Evolutionary conservation across 2,888 invertebrate genomes (phyloP).

Genomic region (Sminthurinus aureus): DNA sequence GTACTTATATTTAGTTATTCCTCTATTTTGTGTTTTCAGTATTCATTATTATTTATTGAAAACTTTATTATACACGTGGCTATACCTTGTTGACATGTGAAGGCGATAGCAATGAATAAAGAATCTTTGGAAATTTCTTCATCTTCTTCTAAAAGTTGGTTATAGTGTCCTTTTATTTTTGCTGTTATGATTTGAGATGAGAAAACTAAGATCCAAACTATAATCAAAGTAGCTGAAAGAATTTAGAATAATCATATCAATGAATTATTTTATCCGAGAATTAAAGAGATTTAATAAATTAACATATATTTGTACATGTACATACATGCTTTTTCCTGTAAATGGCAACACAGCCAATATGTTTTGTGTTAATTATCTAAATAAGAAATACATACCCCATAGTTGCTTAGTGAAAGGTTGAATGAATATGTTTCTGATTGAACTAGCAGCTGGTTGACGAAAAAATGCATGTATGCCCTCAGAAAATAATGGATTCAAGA

Average conservation of each 20-base stretch:
- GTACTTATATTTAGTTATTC: no score
- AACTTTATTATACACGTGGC: neutral
- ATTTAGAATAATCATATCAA: no score
- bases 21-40: no score
- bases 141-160: conserved; percentile 21
- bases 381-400: conserved; percentile 37
- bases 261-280: no score
- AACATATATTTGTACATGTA: no score
- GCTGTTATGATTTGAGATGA: conserved; percentile 17
- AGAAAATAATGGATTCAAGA: conserved; percentile 15
- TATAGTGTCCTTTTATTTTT: conserved; percentile 20
- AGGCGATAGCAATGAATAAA: conserved; percentile 27
- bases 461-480: conserved; percentile 46
- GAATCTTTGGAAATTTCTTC: conserved; percentile 37
- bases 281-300: no score
- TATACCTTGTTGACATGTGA: conserved; percentile 39
- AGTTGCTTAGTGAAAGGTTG: conserved; percentile 46
- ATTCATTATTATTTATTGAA: neutral
- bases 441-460: conserved; percentile 47
- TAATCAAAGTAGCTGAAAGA: conserved; percentile 24
- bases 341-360: no score
- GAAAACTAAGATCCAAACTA: conserved; percentile 39
- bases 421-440: conserved; percentile 43
- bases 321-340: no score
- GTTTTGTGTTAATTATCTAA: no score